Evolutionary conservation across 1,140 invertebrate species (phyloP).

Genomic region (Achroia grisella): DNA sequence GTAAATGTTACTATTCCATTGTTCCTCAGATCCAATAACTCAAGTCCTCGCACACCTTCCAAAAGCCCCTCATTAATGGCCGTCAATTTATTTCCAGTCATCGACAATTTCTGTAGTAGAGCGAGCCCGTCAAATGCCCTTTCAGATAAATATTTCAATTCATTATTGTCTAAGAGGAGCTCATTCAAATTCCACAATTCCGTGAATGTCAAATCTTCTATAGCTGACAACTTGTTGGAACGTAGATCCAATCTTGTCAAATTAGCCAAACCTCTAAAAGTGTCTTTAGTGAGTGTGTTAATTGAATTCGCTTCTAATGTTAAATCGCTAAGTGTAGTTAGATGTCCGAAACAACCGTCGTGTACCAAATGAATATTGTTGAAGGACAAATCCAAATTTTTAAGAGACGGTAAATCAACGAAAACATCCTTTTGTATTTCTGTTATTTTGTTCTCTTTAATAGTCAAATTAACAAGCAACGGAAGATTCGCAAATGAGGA

Average conservation of each 20-base stretch:
- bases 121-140: slow-evolving; percentile 82
- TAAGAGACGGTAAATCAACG: slow-evolving; percentile 79
- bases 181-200: slow-evolving; percentile 83
- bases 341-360: slow-evolving; percentile 81
- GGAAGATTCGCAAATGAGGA: slow-evolving; percentile 81
- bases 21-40: slow-evolving; percentile 82
- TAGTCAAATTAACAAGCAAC: slow-evolving; percentile 77
- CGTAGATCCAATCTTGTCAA: slow-evolving; percentile 80
- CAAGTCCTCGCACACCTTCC: slow-evolving; percentile 77
- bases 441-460: slow-evolving; percentile 82
- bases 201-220: slow-evolving; percentile 83
- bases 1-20: slow-evolving; percentile 83
- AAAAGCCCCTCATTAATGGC: slow-evolving; percentile 81
- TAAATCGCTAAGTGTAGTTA: slow-evolving; percentile 79
- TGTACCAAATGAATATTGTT: slow-evolving; percentile 83
- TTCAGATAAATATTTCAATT: slow-evolving; percentile 77
- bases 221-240: slow-evolving; percentile 80
- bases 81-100: slow-evolving; percentile 83
- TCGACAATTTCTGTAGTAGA: slow-evolving; percentile 78
- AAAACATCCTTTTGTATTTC: slow-evolving; percentile 84
- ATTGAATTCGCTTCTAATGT: slow-evolving; percentile 83
- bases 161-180: slow-evolving; percentile 83
- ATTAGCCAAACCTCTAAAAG: slow-evolving; percentile 80
- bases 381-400: slow-evolving; percentile 78
- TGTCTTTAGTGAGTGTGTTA: slow-evolving; percentile 78